Evolutionary conservation across 2,888 invertebrate species (phyloP), one percentile per base, ranked within the genome.

Genomic region (Cerastis rubricosa): DNA sequence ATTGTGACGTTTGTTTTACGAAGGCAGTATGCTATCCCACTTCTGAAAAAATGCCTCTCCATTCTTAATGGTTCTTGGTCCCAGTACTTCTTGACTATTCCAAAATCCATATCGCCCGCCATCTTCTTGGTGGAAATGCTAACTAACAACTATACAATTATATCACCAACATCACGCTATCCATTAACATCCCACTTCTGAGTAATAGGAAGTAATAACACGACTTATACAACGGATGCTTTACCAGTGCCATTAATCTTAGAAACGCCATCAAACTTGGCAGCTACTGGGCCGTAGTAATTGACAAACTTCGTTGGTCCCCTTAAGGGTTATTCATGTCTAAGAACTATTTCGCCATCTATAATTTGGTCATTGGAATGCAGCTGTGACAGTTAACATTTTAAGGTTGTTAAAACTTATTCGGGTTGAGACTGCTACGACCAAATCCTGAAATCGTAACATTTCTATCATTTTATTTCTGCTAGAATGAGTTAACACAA

Each of bases 221-320:
- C 47, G n/a, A 85, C 40, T 40, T 7, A 25, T 69, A 51, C 71
- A 76, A 65, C 65, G 22, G 29, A 43, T 64, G 51, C 63, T 51
- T 22, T 63, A 64, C 25, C 40, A 22, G 6, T 19, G 0, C 35
- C 69, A 83, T 82, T 82, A 83, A 83, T 83, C 85, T 77, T 74
- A 45, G 6, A 25, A 82, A 71, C 57, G 59, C 40, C 64, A 71
- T 85, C 65, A 70, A 76, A 71, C n/a, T 74, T 77, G 57, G 66
- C 57, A 43, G 40, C 25, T 35, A 14, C 67, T 43, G 51, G 59
- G 25, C 40, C 69, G 7, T 3, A 14, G 35, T 65, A 83, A 85
- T 85, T 76, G 71, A 70, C 63, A 64, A 83, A 85, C 68, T 85
- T 71, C 35, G 74, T 83, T 65, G 66, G 54, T 63, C 59, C 43